Base-by-base conservation (phyloP, 1,140 invertebrate species). In the Hesperophylax magnus region DNA sequence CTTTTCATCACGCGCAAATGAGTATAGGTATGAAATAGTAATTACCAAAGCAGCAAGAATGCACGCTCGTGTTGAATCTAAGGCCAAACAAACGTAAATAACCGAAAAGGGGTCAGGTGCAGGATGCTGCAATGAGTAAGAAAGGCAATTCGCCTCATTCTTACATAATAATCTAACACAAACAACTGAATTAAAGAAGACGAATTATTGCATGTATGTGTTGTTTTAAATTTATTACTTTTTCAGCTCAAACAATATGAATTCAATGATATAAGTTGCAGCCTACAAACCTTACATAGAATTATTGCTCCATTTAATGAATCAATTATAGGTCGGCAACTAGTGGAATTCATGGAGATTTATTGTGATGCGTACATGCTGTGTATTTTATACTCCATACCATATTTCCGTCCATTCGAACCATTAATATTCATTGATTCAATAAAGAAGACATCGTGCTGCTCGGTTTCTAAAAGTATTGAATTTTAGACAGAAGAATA, bases 71-170 rank as follows among this genome's bases (percentile, higher is more conserved):
- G 34, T 20, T 63, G 31, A 39, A 76, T 74, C 77, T 69, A 71
- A 83, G 78, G 79, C 76, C 76, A 63, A 80, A 79, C 75, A 53
- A 80, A 83, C 78, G 78, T 83, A 80, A 80, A 82, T 78, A 80
- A 60, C 47, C 17, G 20, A 80, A 82, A 82, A 71, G 78, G 75
- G 82, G 82, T 83, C 82, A 80, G 78, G 82, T 83, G 82, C 78
- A 80, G 75, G 79, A 67, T 78, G 63, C 52, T 56, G 77, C 54
- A 75, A 58, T 76, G 61, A 0, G 56, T 60, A 39, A 34, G 54
- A 60, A 60, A 60, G n/a, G 54, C 72, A 72, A 67, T 34, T 67
- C 31, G 63, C 63, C 31, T 67, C 63, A 39, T 39, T 67, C 34
- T 67, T 67, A 31, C 31, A 67, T 67, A 65, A 54, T 54, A 58